phyloP scores from a whole-genome alignment of 2,888 invertebrate genomes.

The Oasisia sp. region DNA sequence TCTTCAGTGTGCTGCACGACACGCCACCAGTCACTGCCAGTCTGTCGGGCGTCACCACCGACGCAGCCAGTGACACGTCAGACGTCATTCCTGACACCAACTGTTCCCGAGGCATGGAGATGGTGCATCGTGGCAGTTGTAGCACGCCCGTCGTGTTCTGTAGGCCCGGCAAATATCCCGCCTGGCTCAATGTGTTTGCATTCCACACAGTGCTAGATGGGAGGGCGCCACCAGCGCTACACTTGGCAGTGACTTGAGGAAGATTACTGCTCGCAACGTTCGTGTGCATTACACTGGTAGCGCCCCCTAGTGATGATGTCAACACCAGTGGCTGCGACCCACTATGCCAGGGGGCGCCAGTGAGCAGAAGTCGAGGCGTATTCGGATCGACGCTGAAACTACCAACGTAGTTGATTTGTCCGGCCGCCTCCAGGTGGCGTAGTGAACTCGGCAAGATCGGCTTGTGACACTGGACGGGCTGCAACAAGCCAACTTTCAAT shows the following conservation, averaged over 20 bases:
- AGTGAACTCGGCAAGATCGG: conserved; percentile 5
- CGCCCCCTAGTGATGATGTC: background rate
- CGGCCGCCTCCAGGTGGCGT: background rate
- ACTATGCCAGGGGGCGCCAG: background rate
- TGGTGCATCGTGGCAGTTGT: background rate
- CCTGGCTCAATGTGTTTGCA: background rate
- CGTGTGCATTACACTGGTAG: background rate
- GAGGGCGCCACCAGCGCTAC: background rate
- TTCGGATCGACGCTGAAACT: background rate
- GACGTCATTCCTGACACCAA: background rate
- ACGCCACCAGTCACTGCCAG: background rate
- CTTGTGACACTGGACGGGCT: conserved; percentile 7
- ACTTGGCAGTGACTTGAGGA: background rate
- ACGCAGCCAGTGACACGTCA: background rate
- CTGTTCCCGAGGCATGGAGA: background rate
- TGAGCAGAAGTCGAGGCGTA: background rate
- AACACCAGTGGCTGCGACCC: background rate
- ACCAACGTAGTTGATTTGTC: background rate
- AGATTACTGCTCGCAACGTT: background rate
- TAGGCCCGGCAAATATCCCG: background rate
- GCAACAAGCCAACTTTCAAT: background rate
- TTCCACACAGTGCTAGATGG: background rate
- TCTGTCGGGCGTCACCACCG: background rate
- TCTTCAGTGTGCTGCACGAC: background rate
- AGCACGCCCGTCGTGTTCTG: background rate